Conservation (phyloP, 1,140 invertebrate genomes). For the Fopius arisanus region DNA sequence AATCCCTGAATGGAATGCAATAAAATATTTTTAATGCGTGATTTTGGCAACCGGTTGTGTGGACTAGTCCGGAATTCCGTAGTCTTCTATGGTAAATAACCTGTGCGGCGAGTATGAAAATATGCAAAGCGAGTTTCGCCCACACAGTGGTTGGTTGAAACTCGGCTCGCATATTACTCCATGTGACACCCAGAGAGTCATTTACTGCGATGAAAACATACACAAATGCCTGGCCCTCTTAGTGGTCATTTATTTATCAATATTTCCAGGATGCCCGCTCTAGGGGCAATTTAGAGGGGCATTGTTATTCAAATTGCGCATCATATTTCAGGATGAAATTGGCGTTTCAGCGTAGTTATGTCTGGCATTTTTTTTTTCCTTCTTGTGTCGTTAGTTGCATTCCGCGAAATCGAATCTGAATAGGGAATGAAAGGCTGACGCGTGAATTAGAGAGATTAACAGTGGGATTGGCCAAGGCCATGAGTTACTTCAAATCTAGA, state of each 20-base stretch:
- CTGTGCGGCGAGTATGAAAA: slow-evolving; percentile 1
- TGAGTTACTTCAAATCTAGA: background rate
- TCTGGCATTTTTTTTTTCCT: background rate
- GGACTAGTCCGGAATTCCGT: background rate
- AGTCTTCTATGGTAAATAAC: slow-evolving; percentile 15
- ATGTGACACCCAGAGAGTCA: background rate
- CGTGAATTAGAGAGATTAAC: background rate
- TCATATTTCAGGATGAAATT: background rate
- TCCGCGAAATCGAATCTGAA: background rate
- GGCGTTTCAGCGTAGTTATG: background rate
- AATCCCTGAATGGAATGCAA: background rate
- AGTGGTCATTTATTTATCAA: slow-evolving; percentile 13
- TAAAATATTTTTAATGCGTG: background rate
- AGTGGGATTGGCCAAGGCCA: too few species aligned
- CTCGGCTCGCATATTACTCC: slow-evolving; percentile 10
- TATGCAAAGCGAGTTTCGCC: slow-evolving; percentile 17
- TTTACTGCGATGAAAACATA: background rate
- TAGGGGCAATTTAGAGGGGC: background rate
- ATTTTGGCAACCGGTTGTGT: background rate
- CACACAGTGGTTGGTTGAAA: background rate
- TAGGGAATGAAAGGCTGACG: background rate
- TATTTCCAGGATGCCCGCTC: background rate
- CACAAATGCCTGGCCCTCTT: background rate
- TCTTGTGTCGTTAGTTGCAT: background rate
- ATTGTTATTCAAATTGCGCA: background rate